Percentiles rank a stretch among this genome's conserved stretches.
Conservation (phyloP, 1,140 invertebrate species). For the Cotesia chilonis region DNA sequence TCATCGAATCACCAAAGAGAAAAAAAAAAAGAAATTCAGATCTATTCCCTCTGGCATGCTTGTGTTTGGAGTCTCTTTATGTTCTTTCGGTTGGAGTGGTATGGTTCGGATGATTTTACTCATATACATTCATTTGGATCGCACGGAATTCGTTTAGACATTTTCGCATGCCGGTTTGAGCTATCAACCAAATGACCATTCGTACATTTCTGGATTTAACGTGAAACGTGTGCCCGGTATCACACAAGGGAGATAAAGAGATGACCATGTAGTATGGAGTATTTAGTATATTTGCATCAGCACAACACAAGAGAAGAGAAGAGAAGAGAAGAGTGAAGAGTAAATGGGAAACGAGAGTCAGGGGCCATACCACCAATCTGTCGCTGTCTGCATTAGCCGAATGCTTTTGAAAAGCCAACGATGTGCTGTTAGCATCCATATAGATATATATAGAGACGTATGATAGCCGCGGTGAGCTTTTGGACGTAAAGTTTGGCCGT, state of each 20-base stretch:
- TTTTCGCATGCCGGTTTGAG: conserved; percentile 56
- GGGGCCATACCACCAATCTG: conserved; percentile 60
- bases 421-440: background rate
- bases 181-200: conserved; percentile 64
- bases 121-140: background rate
- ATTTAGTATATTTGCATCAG: too few relatives aligned
- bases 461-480: conserved; percentile 16
- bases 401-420: conserved; percentile 34
- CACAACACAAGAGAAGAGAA: background rate
- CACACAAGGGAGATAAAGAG: conserved; percentile 25
- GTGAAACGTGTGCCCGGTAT: background rate
- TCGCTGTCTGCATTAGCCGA: conserved; percentile 64
- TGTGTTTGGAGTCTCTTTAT: too few relatives aligned
- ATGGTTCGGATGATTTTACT: too few relatives aligned
- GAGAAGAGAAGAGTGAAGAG: background rate
- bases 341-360: conserved; percentile 16
- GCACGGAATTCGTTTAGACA: conserved; percentile 40
- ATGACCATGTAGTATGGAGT: background rate
- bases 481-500: conserved; percentile 14
- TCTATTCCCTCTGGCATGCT: too few relatives aligned
- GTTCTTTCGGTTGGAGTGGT: background rate
- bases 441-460: too few relatives aligned
- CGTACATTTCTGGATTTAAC: conserved; percentile 31
- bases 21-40: too few relatives aligned
- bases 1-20: too few relatives aligned